Percentiles rank a stretch among this genome's conserved stretches.
phyloP scores from a whole-genome alignment of 2,888 invertebrate species.

The Tigriopus californicus region DNA sequence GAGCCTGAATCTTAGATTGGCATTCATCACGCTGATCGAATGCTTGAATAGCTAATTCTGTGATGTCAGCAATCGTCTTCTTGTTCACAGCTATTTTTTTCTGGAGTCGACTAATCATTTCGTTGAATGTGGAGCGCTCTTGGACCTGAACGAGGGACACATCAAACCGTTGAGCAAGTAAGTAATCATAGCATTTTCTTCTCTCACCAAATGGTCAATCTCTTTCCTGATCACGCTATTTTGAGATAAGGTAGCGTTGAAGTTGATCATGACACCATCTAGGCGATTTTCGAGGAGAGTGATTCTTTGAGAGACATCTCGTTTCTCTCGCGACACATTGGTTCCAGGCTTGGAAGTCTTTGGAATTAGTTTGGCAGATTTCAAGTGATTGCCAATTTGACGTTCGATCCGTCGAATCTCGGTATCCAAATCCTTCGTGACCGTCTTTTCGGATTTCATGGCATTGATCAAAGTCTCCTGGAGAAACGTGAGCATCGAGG shows the following conservation, averaged over 20 bases:
- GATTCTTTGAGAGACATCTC: slow-evolving; percentile 7
- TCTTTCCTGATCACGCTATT: slow-evolving; percentile 36
- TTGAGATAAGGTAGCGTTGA: slow-evolving; percentile 15
- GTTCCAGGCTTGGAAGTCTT: not conserved
- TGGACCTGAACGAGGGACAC: slow-evolving; percentile 25
- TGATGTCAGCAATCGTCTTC: slow-evolving; percentile 58
- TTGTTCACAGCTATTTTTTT: slow-evolving; percentile 52
- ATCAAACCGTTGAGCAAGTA: too few relatives aligned
- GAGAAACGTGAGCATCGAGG: not conserved
- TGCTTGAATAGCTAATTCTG: slow-evolving; percentile 68
- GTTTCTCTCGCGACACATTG: slow-evolving; percentile 5
- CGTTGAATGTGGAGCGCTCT: slow-evolving; percentile 64
- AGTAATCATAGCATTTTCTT: too few relatives aligned
- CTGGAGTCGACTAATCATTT: slow-evolving; percentile 21
- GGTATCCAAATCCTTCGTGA: not conserved
- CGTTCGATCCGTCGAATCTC: slow-evolving; percentile 12
- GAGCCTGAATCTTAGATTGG: slow-evolving; percentile 48
- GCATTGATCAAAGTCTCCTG: not conserved
- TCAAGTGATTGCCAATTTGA: slow-evolving; percentile 4
- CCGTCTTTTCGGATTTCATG: not conserved
- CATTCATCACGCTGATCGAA: slow-evolving; percentile 56
- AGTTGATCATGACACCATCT: slow-evolving; percentile 15
- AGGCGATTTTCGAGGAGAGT: slow-evolving; percentile 8
- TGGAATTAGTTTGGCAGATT: not conserved
- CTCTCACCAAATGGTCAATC: slow-evolving; percentile 56